Evolutionary conservation across 2,113 vertebrate species (phyloP), one percentile per base, ranked within the genome.

Genomic region (Anolis sagrei): DNA sequence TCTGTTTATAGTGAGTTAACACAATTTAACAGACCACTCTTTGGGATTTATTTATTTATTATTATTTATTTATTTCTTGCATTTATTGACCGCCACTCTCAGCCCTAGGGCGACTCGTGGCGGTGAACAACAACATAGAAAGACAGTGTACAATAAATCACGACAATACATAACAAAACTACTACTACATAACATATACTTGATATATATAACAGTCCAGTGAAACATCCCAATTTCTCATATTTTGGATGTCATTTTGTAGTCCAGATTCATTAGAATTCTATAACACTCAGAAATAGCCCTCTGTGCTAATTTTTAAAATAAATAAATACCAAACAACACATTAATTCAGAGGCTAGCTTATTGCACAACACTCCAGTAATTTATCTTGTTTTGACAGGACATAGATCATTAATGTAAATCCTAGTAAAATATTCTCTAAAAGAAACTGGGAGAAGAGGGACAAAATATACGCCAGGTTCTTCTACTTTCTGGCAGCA

Each of bases 181-280:
- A n/a, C n/a, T n/a, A n/a, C n/a, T n/a, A n/a, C n/a, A n/a, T n/a
- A n/a, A n/a, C n/a, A n/a, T n/a, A n/a, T n/a, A n/a, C n/a, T n/a
- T n/a, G n/a, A 29, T 11, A 44, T 44, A 44, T 0, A 34, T 0
- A 10, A 81, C 61, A 16, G n/a, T 39, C 32, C 34, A 64, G 32
- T 69, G 48, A 76, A 68, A 66, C 29, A 36, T 10, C 5, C 16
- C 4, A 5, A 32, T 81, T 86, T 73, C 69, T 86, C 70, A 27
- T 64, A n/a, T 34, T 68, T 34, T 48, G 48, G 18, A 4, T 18
- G 32, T 34, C 44, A 54, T n/a, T 49, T 68, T 48, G 66, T 51
- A n/a, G 1, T 5, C 5, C 9, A 32, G 77, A 75, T 75, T 0
- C 0, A 5, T 61, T 34, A 62, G 2, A 49, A 11, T 74, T 64